phyloP scores from a whole-genome alignment of 2,888 invertebrate genomes.

The Allygus modestus region DNA sequence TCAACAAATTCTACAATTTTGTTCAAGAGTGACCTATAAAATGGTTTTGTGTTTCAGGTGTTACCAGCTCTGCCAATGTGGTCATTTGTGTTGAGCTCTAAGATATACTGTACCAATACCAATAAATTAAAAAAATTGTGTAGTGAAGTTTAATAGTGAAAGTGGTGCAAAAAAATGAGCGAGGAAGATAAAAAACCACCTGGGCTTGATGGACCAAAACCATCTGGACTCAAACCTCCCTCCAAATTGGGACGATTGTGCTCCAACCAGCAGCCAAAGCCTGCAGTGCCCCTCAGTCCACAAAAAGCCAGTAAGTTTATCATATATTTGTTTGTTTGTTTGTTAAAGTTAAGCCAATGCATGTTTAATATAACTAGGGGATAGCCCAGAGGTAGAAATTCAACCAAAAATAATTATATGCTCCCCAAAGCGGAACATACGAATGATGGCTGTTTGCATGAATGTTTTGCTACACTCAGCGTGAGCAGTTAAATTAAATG shows the following conservation, averaged over 20 bases:
- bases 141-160: background rate
- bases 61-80: background rate
- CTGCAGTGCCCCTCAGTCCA: slow-evolving; percentile 81
- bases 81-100: background rate
- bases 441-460: too few relatives aligned
- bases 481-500: too few relatives aligned
- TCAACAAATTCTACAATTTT: too few relatives aligned
- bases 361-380: too few relatives aligned
- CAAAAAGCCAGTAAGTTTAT: slow-evolving; percentile 63
- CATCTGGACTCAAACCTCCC: slow-evolving; percentile 81
- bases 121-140: background rate
- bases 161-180: background rate
- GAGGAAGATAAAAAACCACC: slow-evolving; percentile 6
- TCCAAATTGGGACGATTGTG: slow-evolving; percentile 84
- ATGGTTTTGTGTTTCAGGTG: background rate
- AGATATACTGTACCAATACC: background rate
- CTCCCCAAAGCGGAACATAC: too few relatives aligned
- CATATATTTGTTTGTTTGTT: too few relatives aligned
- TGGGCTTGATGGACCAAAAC: slow-evolving; percentile 73
- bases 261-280: slow-evolving; percentile 81
- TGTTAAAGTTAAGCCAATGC: too few relatives aligned
- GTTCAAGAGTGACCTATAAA: too few relatives aligned
- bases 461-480: too few relatives aligned
- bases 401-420: too few relatives aligned
- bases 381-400: too few relatives aligned